Conservation (phyloP, 2,888 invertebrate species). For the Pasiphila rectangulata region DNA sequence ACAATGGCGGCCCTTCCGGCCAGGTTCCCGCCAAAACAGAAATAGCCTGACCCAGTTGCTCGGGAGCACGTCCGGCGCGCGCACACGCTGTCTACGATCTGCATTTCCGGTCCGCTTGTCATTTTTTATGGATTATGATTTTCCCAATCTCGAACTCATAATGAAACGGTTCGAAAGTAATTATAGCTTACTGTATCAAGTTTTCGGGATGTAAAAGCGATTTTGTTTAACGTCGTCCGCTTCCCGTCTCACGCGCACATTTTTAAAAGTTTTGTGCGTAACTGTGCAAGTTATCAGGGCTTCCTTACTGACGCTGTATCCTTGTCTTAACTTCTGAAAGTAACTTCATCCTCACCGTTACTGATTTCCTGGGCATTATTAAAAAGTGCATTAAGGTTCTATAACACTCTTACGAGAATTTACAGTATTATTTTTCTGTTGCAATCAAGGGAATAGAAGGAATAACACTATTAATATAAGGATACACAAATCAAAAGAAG, state of each 20-base stretch:
- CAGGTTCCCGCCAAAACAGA: slow-evolving; percentile 80
- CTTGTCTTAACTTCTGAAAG: slow-evolving; percentile 16
- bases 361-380: slow-evolving; percentile 25
- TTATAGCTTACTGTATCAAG: slow-evolving; percentile 37
- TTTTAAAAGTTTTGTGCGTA: slow-evolving; percentile 22
- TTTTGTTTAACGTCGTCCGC: slow-evolving; percentile 29
- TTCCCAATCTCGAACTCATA: slow-evolving; percentile 48
- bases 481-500: slow-evolving; percentile 23
- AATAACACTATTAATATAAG: slow-evolving; percentile 7
- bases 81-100: slow-evolving; percentile 61
- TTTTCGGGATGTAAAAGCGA: slow-evolving; percentile 34
- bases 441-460: background rate
- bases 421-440: background rate
- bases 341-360: slow-evolving; percentile 15
- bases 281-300: slow-evolving; percentile 24
- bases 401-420: background rate
- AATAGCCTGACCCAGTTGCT: slow-evolving; percentile 79
- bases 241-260: slow-evolving; percentile 30
- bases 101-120: slow-evolving; percentile 78
- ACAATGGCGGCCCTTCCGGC: slow-evolving; percentile 79
- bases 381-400: slow-evolving; percentile 2
- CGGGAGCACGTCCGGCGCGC: slow-evolving; percentile 66
- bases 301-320: slow-evolving; percentile 30
- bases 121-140: slow-evolving; percentile 74
- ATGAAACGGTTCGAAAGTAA: slow-evolving; percentile 45